phyloP scores from a whole-genome alignment of 2,797 vertebrate genomes.

The Zalophus californianus region DNA sequence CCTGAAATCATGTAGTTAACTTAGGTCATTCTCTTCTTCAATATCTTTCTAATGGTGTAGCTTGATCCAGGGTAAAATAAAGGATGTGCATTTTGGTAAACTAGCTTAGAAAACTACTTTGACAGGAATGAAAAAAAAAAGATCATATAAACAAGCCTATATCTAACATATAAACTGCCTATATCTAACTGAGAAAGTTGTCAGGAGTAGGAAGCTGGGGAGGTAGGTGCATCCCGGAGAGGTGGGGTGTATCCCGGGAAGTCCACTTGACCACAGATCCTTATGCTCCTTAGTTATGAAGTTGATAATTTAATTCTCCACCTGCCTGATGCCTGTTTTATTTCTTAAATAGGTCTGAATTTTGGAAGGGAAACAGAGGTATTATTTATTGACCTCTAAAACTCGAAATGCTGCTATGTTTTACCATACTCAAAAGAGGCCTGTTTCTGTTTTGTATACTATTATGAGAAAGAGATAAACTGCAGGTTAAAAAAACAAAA shows the following conservation, averaged over 20 bases:
- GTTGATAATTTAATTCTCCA: background rate
- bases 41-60: background rate
- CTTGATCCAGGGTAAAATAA: background rate
- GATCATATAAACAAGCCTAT: background rate
- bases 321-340: background rate
- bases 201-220: background rate
- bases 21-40: background rate
- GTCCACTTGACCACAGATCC: background rate
- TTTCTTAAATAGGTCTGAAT: conserved; percentile 48
- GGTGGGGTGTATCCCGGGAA: background rate
- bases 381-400: background rate
- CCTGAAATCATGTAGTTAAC: background rate
- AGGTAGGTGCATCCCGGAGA: background rate
- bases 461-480: conserved; percentile 34
- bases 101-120: background rate
- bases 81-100: background rate
- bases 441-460: background rate
- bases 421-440: background rate
- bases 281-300: background rate
- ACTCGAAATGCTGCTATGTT: background rate
- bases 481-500: background rate
- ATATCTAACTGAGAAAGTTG: background rate
- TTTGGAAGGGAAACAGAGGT: conserved; percentile 7
- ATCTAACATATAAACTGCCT: background rate
- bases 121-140: background rate